Base-by-base conservation (phyloP, 1,140 invertebrate species). In the Ganaspis sp. region DNA sequence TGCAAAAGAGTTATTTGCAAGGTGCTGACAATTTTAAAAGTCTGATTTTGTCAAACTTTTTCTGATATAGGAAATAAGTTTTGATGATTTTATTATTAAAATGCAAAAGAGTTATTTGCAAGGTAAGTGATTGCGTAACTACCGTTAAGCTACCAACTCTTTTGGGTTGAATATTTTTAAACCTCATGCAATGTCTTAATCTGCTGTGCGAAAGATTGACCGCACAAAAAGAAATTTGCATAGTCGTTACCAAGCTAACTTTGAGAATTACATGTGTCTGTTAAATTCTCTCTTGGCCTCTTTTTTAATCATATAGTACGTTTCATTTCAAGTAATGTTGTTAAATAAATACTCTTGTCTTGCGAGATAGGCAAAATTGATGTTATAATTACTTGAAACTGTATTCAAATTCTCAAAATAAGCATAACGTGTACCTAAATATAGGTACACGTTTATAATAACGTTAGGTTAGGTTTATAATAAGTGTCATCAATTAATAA, bases 201-300 rank as follows among this genome's bases (percentile, higher is more conserved):
- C 83, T 85, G 82, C 83, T 85, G 82, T 86, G 82, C 84, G 80
- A 86, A 83, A 76, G 86, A 85, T 86, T 84, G 83, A 76, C 79
- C 75, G 80, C 71, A 80, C 76, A 76, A 82, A 86, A 85, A 83
- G 83, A 85, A 86, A 86, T 86, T 86, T 86, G 77, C 85, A 86
- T 86, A 86, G 84, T 84, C 84, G 83, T 86, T 85, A 86, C 78
- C 71, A 75, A 73, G 72, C 77, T 71, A 81, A 81, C 78, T 84
- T 84, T 80, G 76, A 75, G 76, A 80, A 19, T 49, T 49, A 49
- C 29, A 34, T 5, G 15, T 49, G n/a, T 49, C 19, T 49, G n/a
- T 49, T 49, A 49, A 8, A 49, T n/a, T 49, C 15, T 17, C 45
- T 49, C 3, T 3, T n/a, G 4, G 45, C 15, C 45, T n/a, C 12